Base-by-base conservation (phyloP, 1,140 invertebrate genomes). In the Drosophila paulistorum region DNA sequence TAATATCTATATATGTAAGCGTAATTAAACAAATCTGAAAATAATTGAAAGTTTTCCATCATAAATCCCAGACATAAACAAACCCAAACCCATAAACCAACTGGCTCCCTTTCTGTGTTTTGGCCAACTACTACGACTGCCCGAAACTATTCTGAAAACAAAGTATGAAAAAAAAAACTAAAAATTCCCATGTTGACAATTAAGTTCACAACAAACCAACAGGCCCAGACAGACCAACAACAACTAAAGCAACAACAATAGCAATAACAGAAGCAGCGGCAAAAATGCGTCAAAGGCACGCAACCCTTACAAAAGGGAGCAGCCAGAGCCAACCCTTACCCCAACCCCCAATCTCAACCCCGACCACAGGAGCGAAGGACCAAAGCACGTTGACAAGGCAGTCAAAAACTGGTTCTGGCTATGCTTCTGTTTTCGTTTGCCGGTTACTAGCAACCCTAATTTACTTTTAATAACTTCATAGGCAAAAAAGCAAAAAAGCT, bases 391-490 rank as follows among this genome's bases (percentile, higher is more conserved):
- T 33, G 61, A 45, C 61, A 64, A 48, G 57, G 48, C 41, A 55
- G 72, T 37, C 58, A 9, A 66, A 79, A 82, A 82, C 81, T 77
- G 81, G 81, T 80, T 79, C 76, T 63, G 72, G 83, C 79, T 77
- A 76, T 77, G 81, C 81, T 80, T 79, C 76, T 63, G 72, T 79
- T 84, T 77, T 68, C 77, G 70, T 70, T 87, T 66, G 74, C 83
- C 76, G 73, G 73, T 80, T 66, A 79, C 71, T 67, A 84, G 74
- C 84, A 89, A 89, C 85, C 84, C 84, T 89, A 89, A 89, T 89
- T 89, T 89, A 84, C 84, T 89, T 89, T 89, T 89, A 89, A 89
- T 89, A 89, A 89, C 84, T 89, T 89, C 85, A 89, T 89, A 89
- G 84, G 74, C 80, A 69, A 71, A 62, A 48, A 61, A 42, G 23